Evolutionary conservation across 2,888 invertebrate genomes (phyloP).

Genomic region (Vanessa cardui): DNA sequence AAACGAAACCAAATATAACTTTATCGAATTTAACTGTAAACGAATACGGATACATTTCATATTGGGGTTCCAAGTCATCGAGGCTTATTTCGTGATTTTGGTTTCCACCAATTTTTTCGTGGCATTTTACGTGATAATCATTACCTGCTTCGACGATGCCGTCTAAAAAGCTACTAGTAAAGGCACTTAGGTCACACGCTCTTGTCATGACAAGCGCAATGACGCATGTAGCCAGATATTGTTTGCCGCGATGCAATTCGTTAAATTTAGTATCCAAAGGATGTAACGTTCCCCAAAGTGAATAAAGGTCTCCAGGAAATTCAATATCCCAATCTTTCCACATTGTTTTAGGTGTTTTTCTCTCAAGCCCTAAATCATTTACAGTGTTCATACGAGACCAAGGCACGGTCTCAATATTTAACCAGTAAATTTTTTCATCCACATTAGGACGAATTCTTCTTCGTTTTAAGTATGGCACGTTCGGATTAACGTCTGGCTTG

Average conservation of each 20-base stretch:
- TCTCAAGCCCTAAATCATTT: conserved; percentile 66
- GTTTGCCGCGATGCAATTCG: conserved; percentile 82
- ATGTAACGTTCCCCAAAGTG: conserved; percentile 86
- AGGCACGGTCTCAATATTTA: conserved; percentile 66
- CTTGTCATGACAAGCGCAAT: conserved; percentile 83
- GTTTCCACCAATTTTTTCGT: conserved; percentile 63
- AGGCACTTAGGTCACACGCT: conserved; percentile 84
- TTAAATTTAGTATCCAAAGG: conserved; percentile 83
- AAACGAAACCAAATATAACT: conserved; percentile 84
- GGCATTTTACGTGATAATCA: conserved; percentile 80
- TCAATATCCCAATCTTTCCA: conserved; percentile 88
- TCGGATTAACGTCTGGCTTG: conserved; percentile 68
- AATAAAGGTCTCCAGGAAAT: conserved; percentile 85
- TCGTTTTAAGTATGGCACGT: conserved; percentile 63
- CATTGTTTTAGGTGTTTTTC: conserved; percentile 62
- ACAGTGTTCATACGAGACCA: conserved; percentile 68
- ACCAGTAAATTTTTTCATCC: conserved; percentile 79
- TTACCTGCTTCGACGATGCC: conserved; percentile 84
- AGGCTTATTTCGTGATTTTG: conserved; percentile 82
- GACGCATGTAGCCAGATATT: conserved; percentile 84
- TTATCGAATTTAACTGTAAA: conserved; percentile 83
- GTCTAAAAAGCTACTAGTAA: conserved; percentile 85
- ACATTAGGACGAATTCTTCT: conserved; percentile 59
- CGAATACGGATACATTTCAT: conserved; percentile 81
- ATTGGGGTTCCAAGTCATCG: conserved; percentile 80